These are phyloP conservation scores for Poeciliopsis paucimaculata DNA, from an alignment of 2,797 vertebrate species.

Conservation along the genomic window DNA sequence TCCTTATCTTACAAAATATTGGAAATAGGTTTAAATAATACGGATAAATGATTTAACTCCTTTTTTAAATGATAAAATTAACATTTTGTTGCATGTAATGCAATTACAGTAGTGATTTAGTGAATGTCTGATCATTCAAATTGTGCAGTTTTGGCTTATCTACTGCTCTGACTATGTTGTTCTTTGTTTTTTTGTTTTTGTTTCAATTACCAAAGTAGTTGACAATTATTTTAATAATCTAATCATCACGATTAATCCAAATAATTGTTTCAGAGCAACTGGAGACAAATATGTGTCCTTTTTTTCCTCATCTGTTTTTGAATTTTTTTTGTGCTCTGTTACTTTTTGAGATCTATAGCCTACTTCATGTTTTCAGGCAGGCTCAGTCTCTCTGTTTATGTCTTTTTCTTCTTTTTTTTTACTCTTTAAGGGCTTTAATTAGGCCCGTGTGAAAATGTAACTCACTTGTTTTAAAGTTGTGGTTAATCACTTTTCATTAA, in stretches of 20 bases:
- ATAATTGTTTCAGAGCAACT: not conserved
- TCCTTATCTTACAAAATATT: not conserved
- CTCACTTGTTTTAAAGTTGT: not conserved
- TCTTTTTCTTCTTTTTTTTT: not conserved
- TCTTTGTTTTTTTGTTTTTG: too few relatives aligned
- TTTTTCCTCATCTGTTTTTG: not conserved
- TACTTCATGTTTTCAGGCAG: not conserved
- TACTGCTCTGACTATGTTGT: too few relatives aligned
- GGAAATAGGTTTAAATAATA: not conserved
- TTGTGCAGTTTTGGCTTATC: too few relatives aligned
- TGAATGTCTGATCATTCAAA: too few relatives aligned
- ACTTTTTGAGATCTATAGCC: not conserved
- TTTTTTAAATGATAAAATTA: not conserved
- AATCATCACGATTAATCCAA: not conserved
- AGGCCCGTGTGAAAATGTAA: not conserved
- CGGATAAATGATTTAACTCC: not conserved
- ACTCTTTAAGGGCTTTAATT: not conserved
- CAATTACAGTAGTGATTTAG: too few relatives aligned
- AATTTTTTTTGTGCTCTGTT: not conserved
- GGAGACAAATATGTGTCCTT: not conserved
- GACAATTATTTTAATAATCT: not conserved
- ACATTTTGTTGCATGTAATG: not conserved
- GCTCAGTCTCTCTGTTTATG: not conserved
- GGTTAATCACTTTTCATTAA: not conserved
- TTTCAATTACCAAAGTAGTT: too few relatives aligned